phyloP scores from a whole-genome alignment of 2,888 invertebrate genomes.

The Lydus trimaculatus region DNA sequence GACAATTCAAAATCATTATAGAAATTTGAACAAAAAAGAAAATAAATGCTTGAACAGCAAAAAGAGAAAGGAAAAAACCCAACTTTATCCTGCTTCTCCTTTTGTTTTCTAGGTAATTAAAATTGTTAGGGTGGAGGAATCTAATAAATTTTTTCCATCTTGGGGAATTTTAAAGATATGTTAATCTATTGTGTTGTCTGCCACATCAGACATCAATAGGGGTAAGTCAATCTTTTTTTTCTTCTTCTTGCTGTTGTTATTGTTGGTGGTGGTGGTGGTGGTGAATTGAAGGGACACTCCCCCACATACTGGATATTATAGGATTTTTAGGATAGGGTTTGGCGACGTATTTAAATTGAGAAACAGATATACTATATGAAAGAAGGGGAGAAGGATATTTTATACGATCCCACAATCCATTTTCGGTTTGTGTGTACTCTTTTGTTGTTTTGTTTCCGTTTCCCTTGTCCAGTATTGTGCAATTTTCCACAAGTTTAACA shows the following conservation, averaged over 20 bases:
- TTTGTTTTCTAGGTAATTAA: background rate
- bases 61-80: background rate
- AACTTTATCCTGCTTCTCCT: background rate
- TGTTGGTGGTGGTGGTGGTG: background rate
- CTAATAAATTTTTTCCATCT: background rate
- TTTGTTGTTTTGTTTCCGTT: conserved; percentile 6
- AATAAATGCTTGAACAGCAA: background rate
- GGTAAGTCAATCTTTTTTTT: background rate
- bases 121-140: background rate
- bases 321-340: background rate
- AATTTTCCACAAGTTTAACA: conserved; percentile 3
- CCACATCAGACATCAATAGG: background rate
- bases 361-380: background rate
- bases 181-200: background rate
- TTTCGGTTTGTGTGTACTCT: background rate
- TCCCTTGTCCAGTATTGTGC: conserved; percentile 2
- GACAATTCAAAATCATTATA: background rate
- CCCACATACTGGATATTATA: background rate
- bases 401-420: background rate
- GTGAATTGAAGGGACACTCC: background rate
- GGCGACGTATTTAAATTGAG: background rate
- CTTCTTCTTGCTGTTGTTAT: background rate
- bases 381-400: background rate
- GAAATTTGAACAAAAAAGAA: background rate
- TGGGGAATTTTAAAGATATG: background rate